A percentile compares a stretch with the other conserved stretches of the same genome.
Evolutionary conservation across 1,140 invertebrate genomes (phyloP).

Genomic region (Eurosta solidaginis): DNA sequence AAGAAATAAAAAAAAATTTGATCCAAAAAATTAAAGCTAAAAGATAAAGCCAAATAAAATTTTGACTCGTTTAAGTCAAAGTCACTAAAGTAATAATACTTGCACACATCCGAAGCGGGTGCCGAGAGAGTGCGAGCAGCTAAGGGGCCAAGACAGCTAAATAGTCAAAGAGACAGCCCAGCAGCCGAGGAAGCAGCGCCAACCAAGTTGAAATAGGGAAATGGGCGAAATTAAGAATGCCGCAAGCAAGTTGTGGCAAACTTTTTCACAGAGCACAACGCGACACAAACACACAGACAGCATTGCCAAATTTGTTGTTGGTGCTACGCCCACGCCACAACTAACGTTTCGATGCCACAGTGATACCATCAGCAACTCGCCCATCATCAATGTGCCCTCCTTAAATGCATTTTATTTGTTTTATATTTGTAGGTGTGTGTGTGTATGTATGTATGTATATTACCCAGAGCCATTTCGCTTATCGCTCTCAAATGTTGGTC

Average conservation of each 20-base stretch:
- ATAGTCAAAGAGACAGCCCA: not conserved
- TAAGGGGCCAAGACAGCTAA: not conserved
- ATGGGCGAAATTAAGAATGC: constrained; percentile 27
- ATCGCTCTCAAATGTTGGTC: not conserved
- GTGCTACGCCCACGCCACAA: constrained; percentile 16
- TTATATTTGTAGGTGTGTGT: too few relatives aligned
- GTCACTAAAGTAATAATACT: constrained; percentile 4
- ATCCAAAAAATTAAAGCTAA: not conserved
- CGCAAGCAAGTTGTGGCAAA: constrained; percentile 26
- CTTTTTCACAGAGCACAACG: constrained; percentile 19
- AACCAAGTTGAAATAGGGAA: constrained; percentile 4
- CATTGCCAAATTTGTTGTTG: not conserved
- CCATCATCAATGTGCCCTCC: too few relatives aligned
- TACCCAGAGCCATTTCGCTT: not conserved
- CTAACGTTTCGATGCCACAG: constrained; percentile 18
- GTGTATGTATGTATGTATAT: too few relatives aligned
- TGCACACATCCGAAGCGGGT: too few relatives aligned
- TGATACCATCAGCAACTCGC: constrained; percentile 4
- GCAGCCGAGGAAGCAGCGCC: not conserved
- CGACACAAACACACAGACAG: not conserved
- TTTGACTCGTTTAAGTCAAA: constrained; percentile 10
- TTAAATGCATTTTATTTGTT: too few relatives aligned
- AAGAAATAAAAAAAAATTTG: not conserved
- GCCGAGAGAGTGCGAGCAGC: too few relatives aligned
- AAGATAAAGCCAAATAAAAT: not conserved